Evolutionary conservation across 2,113 vertebrate genomes (phyloP).

Genomic region (Tapirus terrestris): DNA sequence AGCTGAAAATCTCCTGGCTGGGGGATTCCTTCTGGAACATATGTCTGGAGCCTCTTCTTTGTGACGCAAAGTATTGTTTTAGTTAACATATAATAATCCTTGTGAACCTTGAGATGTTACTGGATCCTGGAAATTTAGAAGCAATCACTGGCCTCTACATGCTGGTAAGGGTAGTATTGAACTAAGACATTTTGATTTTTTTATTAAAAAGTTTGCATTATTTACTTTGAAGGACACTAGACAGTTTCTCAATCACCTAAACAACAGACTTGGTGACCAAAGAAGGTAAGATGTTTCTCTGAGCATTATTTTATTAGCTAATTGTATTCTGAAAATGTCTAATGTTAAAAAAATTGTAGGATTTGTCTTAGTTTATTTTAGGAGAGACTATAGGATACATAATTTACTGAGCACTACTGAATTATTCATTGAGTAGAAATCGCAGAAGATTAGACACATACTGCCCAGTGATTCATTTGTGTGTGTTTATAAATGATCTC

Average conservation of each 20-base stretch:
- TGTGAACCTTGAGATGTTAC: neutral
- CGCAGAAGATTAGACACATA: neutral
- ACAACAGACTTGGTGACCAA: conserved; percentile 85
- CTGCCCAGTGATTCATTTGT: neutral
- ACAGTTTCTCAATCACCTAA: conserved; percentile 90
- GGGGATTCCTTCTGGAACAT: neutral
- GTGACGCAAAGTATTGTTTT: neutral
- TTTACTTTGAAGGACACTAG: conserved; percentile 90
- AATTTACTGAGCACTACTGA: neutral
- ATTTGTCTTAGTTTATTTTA: neutral
- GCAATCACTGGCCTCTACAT: neutral
- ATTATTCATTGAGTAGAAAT: neutral
- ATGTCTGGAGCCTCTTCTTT: neutral
- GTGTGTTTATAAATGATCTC: neutral
- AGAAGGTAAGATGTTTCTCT: conserved; percentile 85
- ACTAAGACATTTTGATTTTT: neutral
- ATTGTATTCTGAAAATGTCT: neutral
- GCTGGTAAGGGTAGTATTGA: neutral
- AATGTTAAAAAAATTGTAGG: neutral
- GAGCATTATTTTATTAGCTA: neutral
- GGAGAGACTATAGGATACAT: neutral
- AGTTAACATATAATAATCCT: neutral
- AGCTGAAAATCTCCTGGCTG: neutral
- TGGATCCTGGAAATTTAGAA: neutral
- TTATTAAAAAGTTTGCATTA: neutral